These are phyloP conservation scores for Hypsopygia costalis DNA, from an alignment of 2,888 invertebrate species.

Conservation along the genomic window DNA sequence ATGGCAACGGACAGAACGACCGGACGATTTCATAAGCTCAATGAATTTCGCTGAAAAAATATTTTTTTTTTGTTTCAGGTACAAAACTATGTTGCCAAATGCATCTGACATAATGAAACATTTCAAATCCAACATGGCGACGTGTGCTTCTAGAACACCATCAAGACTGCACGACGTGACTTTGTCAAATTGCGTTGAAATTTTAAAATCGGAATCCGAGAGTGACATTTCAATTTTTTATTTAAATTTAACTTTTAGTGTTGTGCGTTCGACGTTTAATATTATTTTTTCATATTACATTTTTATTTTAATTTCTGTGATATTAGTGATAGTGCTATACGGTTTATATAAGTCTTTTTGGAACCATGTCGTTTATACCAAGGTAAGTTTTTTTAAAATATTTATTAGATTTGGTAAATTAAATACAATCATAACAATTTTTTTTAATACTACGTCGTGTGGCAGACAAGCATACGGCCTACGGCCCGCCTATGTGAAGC, in stretches of 20 bases:
- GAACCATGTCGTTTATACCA: slow-evolving; percentile 44
- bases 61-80: slow-evolving; percentile 15
- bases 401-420: too few species aligned
- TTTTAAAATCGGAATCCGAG: slow-evolving; percentile 19
- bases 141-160: slow-evolving; percentile 11
- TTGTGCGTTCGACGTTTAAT: slow-evolving; percentile 21
- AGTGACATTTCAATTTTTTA: slow-evolving; percentile 25
- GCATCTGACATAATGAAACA: not conserved
- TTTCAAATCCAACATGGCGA: slow-evolving; percentile 1
- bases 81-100: slow-evolving; percentile 9
- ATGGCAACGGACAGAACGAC: too few species aligned
- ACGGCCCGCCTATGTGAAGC: too few species aligned
- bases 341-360: slow-evolving; percentile 44
- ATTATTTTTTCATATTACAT: slow-evolving; percentile 25
- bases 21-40: too few species aligned
- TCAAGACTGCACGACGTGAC: slow-evolving; percentile 3
- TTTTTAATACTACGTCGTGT: too few species aligned
- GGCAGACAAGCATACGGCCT: too few species aligned
- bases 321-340: slow-evolving; percentile 31
- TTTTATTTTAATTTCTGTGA: slow-evolving; percentile 27
- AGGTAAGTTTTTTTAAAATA: slow-evolving; percentile 46
- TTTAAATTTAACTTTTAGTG: slow-evolving; percentile 23
- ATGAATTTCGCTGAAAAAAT: too few species aligned
- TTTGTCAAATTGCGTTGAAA: slow-evolving; percentile 17
- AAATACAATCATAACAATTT: too few species aligned